Evolutionary conservation across 2,113 vertebrate genomes (phyloP).

Genomic region (Rostratula benghalensis): DNA sequence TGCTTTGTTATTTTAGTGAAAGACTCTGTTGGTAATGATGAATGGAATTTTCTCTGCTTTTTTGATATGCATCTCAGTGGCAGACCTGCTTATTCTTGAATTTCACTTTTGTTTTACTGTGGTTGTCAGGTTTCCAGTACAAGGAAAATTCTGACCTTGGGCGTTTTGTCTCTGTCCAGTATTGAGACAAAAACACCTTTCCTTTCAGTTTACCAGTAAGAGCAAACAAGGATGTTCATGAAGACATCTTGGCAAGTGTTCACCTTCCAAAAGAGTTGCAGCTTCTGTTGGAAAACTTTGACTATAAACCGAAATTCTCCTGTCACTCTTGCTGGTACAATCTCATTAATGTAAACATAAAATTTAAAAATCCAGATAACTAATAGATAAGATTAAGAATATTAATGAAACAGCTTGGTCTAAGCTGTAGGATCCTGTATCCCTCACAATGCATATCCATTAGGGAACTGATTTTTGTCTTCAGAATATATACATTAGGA

Average conservation of each 20-base stretch:
- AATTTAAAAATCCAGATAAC: background rate
- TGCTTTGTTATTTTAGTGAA: background rate
- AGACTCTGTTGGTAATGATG: background rate
- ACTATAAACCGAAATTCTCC: background rate
- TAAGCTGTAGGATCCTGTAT: background rate
- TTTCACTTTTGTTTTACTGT: background rate
- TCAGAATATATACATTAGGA: background rate
- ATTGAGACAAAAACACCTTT: background rate
- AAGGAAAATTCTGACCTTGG: background rate
- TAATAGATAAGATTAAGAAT: background rate
- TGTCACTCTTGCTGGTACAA: background rate
- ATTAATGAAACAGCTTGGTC: background rate
- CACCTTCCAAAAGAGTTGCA: background rate
- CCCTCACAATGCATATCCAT: fast-evolving
- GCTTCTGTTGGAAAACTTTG: background rate
- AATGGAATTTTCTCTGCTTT: background rate
- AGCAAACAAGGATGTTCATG: background rate
- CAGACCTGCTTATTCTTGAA: background rate
- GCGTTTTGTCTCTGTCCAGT: background rate
- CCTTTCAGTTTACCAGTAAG: background rate
- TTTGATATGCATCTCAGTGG: fast-evolving
- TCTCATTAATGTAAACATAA: background rate
- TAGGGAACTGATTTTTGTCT: background rate
- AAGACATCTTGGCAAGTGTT: background rate
- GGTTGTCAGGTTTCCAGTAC: background rate